Conservation (phyloP, 1,140 invertebrate genomes). For the Drosophila trapezifrons region DNA sequence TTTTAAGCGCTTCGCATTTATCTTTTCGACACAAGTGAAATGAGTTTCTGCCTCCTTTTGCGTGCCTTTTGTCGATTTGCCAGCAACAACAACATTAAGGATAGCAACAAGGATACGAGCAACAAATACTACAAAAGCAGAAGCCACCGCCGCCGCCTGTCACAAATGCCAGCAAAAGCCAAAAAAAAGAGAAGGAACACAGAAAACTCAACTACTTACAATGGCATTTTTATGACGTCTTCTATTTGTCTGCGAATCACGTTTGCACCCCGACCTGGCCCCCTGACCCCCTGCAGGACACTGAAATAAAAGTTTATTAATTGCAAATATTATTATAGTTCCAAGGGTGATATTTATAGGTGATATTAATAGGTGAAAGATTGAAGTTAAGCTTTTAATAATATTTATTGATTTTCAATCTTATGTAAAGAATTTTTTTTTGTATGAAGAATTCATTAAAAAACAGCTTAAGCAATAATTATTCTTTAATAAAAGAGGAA, state of each 20-base stretch:
- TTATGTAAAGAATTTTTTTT: too few relatives aligned
- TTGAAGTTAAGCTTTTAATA: too few relatives aligned
- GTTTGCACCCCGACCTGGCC: slow-evolving; percentile 11
- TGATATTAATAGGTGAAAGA: too few relatives aligned
- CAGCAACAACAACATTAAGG: slow-evolving; percentile 46
- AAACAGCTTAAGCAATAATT: neutral
- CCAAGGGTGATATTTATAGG: neutral
- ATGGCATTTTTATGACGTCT: slow-evolving; percentile 81
- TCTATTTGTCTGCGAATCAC: slow-evolving; percentile 56
- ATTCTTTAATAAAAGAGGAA: neutral
- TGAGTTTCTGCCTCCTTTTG: slow-evolving; percentile 65
- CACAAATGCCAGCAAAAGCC: slow-evolving; percentile 64
- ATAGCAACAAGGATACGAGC: slow-evolving; percentile 44
- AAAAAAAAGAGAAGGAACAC: slow-evolving; percentile 15
- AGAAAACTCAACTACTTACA: slow-evolving; percentile 73
- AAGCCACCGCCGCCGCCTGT: slow-evolving; percentile 39
- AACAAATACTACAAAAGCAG: slow-evolving; percentile 49
- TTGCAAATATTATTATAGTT: neutral
- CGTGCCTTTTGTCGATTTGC: slow-evolving; percentile 73
- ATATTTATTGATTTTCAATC: too few relatives aligned
- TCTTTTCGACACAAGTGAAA: slow-evolving; percentile 81
- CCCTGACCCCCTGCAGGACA: slow-evolving; percentile 9
- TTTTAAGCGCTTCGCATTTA: slow-evolving; percentile 83
- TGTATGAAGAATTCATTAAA: too few relatives aligned
- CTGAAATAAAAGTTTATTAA: neutral